phyloP scores from a whole-genome alignment of 2,113 vertebrate genomes.

The Amblyornis subalaris region DNA sequence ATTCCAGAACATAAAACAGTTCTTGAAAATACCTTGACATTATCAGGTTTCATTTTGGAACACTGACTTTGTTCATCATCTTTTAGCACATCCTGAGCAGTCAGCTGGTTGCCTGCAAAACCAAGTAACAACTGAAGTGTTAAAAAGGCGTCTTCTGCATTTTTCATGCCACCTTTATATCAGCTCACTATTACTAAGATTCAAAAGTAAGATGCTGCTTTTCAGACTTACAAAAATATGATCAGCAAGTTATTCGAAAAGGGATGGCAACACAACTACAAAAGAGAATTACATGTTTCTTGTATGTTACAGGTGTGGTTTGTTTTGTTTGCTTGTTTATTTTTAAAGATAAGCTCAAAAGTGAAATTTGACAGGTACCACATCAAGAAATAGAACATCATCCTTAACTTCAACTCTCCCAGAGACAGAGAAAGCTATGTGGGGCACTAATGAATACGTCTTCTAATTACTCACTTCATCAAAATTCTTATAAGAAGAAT shows the following conservation, averaged over 20 bases:
- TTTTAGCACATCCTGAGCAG: conserved; percentile 27
- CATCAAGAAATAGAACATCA: background rate
- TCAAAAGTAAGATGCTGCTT: no score
- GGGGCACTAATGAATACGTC: background rate
- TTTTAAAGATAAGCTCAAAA: background rate
- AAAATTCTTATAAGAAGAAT: background rate
- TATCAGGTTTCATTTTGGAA: background rate
- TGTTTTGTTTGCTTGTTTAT: background rate
- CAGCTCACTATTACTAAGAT: background rate
- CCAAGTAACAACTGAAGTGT: background rate
- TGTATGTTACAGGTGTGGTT: background rate
- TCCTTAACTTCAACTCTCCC: background rate
- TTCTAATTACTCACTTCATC: background rate
- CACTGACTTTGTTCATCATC: conserved; percentile 8
- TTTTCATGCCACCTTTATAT: background rate
- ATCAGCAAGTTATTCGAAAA: background rate
- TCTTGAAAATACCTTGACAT: conserved; percentile 50
- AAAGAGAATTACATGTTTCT: background rate
- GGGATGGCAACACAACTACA: background rate
- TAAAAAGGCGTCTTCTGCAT: background rate
- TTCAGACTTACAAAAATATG: background rate
- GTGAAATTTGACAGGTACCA: background rate
- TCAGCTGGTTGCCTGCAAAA: conserved; percentile 54
- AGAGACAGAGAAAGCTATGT: background rate
- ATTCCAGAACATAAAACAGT: background rate